Base-by-base conservation (phyloP, 2,113 vertebrate species). In the Danio rerio region DNA sequence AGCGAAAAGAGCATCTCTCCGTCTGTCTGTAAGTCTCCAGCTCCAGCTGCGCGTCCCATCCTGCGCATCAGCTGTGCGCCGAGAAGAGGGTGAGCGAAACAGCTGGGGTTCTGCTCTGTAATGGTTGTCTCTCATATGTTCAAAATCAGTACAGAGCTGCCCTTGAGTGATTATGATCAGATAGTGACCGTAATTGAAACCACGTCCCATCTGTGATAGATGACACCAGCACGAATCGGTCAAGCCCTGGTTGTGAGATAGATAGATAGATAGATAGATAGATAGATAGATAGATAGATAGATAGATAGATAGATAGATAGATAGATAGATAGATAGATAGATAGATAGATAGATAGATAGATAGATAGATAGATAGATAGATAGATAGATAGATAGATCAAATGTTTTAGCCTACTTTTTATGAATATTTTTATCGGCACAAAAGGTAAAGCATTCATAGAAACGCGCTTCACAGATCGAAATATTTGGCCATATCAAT, bases 61-160 rank as follows among this genome's bases (percentile, higher is more conserved):
- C 61, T 66, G 47, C 16, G 59, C 76, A 63, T 78, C 76, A 66
- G 6, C 61, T 31, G 74, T 16, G 43, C 18, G 13, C 42, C 58
- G 13, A 9, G 5, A 21, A 47, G 40, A 56, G 71, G 16, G 71
- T 12, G 49, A 59, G 80, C 55, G 69, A 49, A 63, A 71, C 78
- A 81, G 69, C 80, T 81, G 80, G 80, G 16, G 50, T 58, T 71
- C 43, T 68, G 70, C 21, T 75, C 68, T 55, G 76, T 49, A 6
- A 0, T 15, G 58, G 13, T 71, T 68, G 9, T 31, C 31, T 18
- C 82, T 84, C 40, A 40, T 50, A 45, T 53, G 52, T 42, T 74
- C 59, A 80, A 62, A 75, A 75, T 80, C 78, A 84, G 80, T 80
- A 80, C 83, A 81, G 80, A 84, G 68, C 77, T 73, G 69, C 49